A percentile compares a stretch with the other conserved stretches of the same genome.
Conservation (phyloP, 2,888 invertebrate genomes). For the Periphyllus acericola region DNA sequence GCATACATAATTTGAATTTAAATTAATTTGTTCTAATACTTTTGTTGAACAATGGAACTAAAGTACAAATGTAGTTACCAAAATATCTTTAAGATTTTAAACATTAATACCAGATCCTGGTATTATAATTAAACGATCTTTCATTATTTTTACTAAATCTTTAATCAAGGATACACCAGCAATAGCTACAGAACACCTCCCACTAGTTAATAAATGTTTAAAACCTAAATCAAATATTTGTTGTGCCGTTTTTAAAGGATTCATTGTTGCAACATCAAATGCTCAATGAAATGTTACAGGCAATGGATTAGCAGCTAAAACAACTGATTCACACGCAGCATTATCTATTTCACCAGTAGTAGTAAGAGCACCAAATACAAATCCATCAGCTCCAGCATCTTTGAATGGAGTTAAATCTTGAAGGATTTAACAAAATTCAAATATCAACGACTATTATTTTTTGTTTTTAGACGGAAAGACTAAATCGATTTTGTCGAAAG, state of each 20-base stretch:
- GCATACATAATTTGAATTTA: slow-evolving; percentile 65
- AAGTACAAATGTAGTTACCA: slow-evolving; percentile 74
- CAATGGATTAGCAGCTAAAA: slow-evolving; percentile 72
- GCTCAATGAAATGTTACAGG: slow-evolving; percentile 90
- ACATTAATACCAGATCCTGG: slow-evolving; percentile 85
- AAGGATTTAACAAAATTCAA: too few relatives aligned
- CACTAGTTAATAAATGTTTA: slow-evolving; percentile 84
- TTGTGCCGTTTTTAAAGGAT: slow-evolving; percentile 68
- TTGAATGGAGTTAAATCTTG: slow-evolving; percentile 78
- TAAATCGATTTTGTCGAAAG: too few relatives aligned
- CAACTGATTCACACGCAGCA: slow-evolving; percentile 73
- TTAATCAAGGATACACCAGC: slow-evolving; percentile 75
- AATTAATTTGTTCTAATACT: slow-evolving; percentile 66
- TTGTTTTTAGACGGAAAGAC: too few relatives aligned
- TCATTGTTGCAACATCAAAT: slow-evolving; percentile 75
- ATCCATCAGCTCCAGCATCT: slow-evolving; percentile 79
- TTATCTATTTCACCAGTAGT: slow-evolving; percentile 74
- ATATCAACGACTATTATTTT: too few relatives aligned
- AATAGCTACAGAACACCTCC: slow-evolving; percentile 75
- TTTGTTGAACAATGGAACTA: slow-evolving; percentile 90
- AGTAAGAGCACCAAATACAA: slow-evolving; percentile 88
- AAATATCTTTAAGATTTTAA: slow-evolving; percentile 76
- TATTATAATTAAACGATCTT: slow-evolving; percentile 76
- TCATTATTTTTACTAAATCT: slow-evolving; percentile 72
- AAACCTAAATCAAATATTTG: slow-evolving; percentile 78